Percentiles rank a stretch among this genome's conserved stretches.
phyloP scores from a whole-genome alignment of 2,888 invertebrate genomes.

The Bimastos eiseni region DNA sequence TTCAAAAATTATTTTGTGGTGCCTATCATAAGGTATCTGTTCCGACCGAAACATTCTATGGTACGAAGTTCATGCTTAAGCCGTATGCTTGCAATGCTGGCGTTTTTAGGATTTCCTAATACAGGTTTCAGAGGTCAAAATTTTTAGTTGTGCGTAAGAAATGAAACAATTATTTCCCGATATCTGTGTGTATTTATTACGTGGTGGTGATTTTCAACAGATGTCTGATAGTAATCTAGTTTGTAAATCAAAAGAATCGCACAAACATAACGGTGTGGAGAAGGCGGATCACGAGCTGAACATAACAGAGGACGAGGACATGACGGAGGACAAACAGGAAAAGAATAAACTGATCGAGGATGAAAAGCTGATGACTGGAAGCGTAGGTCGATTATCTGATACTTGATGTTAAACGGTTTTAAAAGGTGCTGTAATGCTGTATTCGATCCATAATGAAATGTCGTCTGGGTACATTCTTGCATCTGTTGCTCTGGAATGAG shows the following conservation, averaged over 20 bases:
- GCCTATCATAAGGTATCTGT: too few species aligned
- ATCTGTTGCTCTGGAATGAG: not conserved
- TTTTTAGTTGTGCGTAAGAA: too few species aligned
- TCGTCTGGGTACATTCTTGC: too few species aligned
- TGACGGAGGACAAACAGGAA: not conserved
- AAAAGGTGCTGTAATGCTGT: not conserved
- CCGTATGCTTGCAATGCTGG: too few species aligned
- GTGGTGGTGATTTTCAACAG: not conserved
- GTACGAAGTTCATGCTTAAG: too few species aligned
- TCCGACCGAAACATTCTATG: too few species aligned
- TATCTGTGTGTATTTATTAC: too few species aligned
- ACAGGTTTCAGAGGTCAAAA: too few species aligned
- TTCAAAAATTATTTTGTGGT: too few species aligned
- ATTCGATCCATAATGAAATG: too few species aligned
- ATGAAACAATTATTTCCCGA: too few species aligned
- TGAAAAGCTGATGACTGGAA: conserved; percentile 56
- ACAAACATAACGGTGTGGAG: not conserved
- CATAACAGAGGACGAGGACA: not conserved
- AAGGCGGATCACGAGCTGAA: not conserved
- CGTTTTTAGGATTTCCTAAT: too few species aligned
- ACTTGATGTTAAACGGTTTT: not conserved
- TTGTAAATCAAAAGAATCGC: not conserved
- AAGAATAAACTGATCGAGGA: conserved; percentile 49
- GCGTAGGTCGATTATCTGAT: conserved; percentile 46
- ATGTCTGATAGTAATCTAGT: not conserved